These are phyloP conservation scores for Clivina fossor DNA, from an alignment of 2,888 invertebrate genomes.

Conservation along the genomic window DNA sequence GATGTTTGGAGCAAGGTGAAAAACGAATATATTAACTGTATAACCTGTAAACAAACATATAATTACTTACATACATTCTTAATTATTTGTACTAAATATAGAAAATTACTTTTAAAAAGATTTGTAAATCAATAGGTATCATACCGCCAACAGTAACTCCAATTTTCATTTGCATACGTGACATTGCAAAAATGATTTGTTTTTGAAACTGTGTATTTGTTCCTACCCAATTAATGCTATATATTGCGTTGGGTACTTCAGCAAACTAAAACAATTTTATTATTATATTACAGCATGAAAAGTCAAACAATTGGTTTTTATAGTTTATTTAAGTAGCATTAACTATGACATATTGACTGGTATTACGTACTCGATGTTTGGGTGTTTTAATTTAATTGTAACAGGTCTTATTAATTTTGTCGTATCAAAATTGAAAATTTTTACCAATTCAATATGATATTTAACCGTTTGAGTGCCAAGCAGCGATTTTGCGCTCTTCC, in stretches of 20 bases:
- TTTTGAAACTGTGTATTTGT: slow-evolving; percentile 17
- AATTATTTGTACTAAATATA: neutral
- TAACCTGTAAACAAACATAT: slow-evolving; percentile 6
- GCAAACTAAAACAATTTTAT: slow-evolving; percentile 14
- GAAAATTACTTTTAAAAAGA: slow-evolving; percentile 17
- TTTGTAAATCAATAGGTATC: slow-evolving; percentile 16
- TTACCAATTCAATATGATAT: too few relatives aligned
- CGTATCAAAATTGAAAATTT: too few relatives aligned
- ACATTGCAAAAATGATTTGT: slow-evolving; percentile 14
- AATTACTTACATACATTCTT: neutral
- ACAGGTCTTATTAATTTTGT: too few relatives aligned
- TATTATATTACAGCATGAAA: too few relatives aligned
- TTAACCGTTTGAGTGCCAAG: too few relatives aligned
- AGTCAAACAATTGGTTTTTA: too few relatives aligned
- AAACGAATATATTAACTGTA: slow-evolving; percentile 20
- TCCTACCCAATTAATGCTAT: slow-evolving; percentile 14
- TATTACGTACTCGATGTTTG: too few relatives aligned
- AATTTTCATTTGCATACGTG: slow-evolving; percentile 14
- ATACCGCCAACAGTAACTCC: slow-evolving; percentile 15
- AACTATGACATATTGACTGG: too few relatives aligned
- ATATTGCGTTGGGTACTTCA: slow-evolving; percentile 14
- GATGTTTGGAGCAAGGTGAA: slow-evolving; percentile 14
- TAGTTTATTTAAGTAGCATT: too few relatives aligned
- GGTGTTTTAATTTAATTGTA: too few relatives aligned
- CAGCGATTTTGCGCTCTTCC: too few relatives aligned